Percentiles rank a stretch among this genome's conserved stretches.
phyloP scores from a whole-genome alignment of 2,888 invertebrate species.

The Apoderus coryli region DNA sequence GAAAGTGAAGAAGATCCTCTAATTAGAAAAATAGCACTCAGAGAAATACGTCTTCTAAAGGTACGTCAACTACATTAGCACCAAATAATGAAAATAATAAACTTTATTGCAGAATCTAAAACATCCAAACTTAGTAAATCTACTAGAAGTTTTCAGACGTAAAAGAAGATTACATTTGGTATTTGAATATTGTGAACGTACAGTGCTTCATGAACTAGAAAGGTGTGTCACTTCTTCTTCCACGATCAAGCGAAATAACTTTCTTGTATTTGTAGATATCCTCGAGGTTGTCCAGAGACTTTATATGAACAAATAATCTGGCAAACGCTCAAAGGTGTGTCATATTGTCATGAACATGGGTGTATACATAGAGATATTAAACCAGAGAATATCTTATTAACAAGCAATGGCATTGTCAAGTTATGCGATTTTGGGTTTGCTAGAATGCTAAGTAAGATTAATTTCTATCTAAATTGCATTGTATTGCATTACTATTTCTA shows the following conservation, averaged over 20 bases:
- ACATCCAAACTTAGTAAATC: constrained; percentile 92
- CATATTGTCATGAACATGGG: constrained; percentile 93
- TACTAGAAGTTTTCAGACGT: constrained; percentile 93
- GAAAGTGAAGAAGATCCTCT: constrained; percentile 95
- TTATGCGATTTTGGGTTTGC: constrained; percentile 99
- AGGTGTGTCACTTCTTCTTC: constrained; percentile 13
- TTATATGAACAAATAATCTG: constrained; percentile 85
- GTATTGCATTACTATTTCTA: too few relatives aligned
- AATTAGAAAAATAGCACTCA: constrained; percentile 86
- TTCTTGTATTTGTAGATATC: constrained; percentile 37
- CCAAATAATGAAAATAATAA: constrained; percentile 2
- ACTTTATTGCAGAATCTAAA: constrained; percentile 70
- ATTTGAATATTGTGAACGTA: constrained; percentile 97
- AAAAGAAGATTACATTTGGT: constrained; percentile 93
- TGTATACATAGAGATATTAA: constrained; percentile 96
- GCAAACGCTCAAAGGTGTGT: constrained; percentile 90
- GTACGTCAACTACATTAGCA: constrained; percentile 38
- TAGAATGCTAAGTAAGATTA: constrained; percentile 66
- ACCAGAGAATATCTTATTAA: constrained; percentile 95
- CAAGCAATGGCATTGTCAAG: constrained; percentile 85
- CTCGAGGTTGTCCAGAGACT: constrained; percentile 81
- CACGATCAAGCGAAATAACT: neutral
- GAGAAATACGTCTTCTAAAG: constrained; percentile 91
- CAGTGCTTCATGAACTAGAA: constrained; percentile 91
- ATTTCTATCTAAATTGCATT: too few relatives aligned